Percentiles rank a stretch among this genome's conserved stretches.
These are phyloP conservation scores for Caerostris extrusa DNA, from an alignment of 1,140 invertebrate genomes.

Conservation along the genomic window DNA sequence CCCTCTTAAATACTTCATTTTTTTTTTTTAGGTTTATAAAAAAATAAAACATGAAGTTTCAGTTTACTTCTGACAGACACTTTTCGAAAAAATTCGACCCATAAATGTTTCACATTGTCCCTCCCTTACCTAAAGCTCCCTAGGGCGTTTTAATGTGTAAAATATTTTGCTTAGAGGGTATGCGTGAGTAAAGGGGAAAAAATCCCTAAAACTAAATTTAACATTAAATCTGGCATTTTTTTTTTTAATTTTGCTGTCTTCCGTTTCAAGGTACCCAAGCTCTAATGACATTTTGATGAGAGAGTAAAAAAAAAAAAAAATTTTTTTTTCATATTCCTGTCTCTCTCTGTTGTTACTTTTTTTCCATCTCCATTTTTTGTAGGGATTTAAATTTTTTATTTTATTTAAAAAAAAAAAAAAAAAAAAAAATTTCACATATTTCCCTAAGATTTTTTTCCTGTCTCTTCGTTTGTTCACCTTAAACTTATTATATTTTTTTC, in stretches of 20 bases:
- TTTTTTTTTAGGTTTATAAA: neutral
- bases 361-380: too few species aligned
- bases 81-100: neutral
- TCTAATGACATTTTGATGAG: constrained; percentile 68
- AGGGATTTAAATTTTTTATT: too few species aligned
- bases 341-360: too few species aligned
- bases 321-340: too few species aligned
- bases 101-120: constrained; percentile 10
- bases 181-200: neutral
- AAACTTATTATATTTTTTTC: too few species aligned
- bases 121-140: neutral
- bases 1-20: neutral
- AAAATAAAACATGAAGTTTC: neutral
- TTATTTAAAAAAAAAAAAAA: too few species aligned
- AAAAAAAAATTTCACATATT: too few species aligned
- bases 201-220: constrained; percentile 38
- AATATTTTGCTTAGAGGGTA: constrained; percentile 53
- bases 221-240: constrained; percentile 62
- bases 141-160: constrained; percentile 57
- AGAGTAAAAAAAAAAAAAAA: neutral
- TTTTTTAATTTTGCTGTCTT: neutral
- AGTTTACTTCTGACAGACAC: constrained; percentile 11
- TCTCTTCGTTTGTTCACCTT: too few species aligned
- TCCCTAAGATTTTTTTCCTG: too few species aligned
- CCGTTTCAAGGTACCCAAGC: constrained; percentile 17